phyloP scores from a whole-genome alignment of 1,140 invertebrate genomes.

The Andrena cerasifolii region DNA sequence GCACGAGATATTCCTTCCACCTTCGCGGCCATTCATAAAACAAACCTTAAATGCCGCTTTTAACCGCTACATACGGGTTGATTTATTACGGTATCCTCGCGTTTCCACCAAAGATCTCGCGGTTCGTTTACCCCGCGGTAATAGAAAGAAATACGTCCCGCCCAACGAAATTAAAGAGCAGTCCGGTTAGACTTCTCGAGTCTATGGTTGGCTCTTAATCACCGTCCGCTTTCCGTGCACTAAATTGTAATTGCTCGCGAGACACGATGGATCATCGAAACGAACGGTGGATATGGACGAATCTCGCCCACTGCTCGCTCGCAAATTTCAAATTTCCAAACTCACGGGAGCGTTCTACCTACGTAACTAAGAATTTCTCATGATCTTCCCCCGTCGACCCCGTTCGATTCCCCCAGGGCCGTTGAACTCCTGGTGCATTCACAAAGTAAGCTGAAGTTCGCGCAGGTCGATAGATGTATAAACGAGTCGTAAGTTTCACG shows the following conservation, averaged over 20 bases:
- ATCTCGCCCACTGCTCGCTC: neutral
- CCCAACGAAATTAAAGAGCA: no score
- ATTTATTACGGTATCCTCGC: slow-evolving; percentile 47
- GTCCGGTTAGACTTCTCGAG: no score
- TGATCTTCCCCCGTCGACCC: neutral
- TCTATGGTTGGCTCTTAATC: neutral
- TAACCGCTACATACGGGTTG: slow-evolving; percentile 56
- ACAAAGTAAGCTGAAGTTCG: slow-evolving; percentile 47
- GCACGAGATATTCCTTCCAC: slow-evolving; percentile 61
- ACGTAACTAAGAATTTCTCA: slow-evolving; percentile 14
- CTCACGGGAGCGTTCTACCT: neutral
- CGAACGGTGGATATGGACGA: neutral
- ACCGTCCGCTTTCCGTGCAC: neutral
- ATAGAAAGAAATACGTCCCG: slow-evolving; percentile 6
- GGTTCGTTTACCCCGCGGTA: slow-evolving; percentile 19
- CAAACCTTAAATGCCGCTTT: slow-evolving; percentile 59
- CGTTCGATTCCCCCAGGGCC: slow-evolving; percentile 38
- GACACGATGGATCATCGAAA: neutral
- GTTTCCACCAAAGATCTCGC: slow-evolving; percentile 36
- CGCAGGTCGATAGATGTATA: slow-evolving; percentile 50
- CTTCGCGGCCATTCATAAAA: slow-evolving; percentile 60
- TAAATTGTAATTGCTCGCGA: neutral
- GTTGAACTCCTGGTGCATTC: slow-evolving; percentile 44
- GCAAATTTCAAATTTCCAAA: slow-evolving; percentile 19
- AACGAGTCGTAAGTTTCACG: slow-evolving; percentile 42